Conservation (phyloP, 37 sponge, comb jelly and placozoan genomes). For the Cliona cf. orientalis region DNA sequence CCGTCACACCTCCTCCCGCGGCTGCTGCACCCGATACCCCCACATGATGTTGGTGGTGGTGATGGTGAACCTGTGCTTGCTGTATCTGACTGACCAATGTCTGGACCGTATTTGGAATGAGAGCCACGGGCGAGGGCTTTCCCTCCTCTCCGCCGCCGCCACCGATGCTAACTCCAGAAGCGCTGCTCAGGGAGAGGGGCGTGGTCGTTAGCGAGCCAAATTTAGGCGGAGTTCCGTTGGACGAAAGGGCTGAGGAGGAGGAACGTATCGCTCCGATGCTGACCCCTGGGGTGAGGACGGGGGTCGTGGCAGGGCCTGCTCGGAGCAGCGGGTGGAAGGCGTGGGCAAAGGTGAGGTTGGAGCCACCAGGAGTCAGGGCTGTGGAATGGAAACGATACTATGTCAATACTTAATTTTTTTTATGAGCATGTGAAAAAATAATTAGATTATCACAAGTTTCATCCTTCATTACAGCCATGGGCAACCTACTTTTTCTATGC, state of each 20-base stretch:
- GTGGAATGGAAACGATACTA: background rate
- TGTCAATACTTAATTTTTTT: too few relatives aligned
- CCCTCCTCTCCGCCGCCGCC: background rate
- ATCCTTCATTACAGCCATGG: too few relatives aligned
- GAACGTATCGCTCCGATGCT: background rate
- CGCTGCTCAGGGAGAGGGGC: background rate
- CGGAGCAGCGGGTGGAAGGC: background rate
- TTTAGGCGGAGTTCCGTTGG: background rate
- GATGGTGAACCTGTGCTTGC: conserved; percentile 12
- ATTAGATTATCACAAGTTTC: too few relatives aligned
- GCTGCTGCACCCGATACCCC: background rate
- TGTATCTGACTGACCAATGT: conserved; percentile 32
- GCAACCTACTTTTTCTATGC: too few relatives aligned
- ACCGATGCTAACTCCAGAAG: background rate
- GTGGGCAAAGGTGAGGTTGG: background rate
- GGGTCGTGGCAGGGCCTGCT: conserved; percentile 4
- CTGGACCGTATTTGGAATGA: conserved; percentile 13
- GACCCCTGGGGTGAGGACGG: background rate
- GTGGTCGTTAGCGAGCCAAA: background rate
- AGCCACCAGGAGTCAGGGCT: background rate
- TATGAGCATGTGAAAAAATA: too few relatives aligned
- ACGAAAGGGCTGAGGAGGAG: too few relatives aligned
- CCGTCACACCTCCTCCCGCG: too few relatives aligned
- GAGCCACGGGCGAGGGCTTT: background rate
- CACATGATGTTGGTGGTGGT: conserved; percentile 7